Conservation (phyloP, 2,113 vertebrate species). For the Nesospiza acunhae region DNA sequence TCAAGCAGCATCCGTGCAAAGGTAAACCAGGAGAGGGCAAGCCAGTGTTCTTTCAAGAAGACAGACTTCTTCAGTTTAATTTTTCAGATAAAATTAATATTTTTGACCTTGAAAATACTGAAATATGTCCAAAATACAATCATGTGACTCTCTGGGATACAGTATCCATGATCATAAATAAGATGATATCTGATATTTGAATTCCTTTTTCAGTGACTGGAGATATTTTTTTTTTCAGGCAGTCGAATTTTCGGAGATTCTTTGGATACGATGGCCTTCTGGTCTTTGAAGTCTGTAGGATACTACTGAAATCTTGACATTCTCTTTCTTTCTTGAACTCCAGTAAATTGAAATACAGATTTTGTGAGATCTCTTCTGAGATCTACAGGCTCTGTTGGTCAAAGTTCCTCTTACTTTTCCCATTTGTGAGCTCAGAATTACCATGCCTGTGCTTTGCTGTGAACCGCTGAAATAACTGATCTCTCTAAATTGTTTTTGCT, state of each 20-base stretch:
- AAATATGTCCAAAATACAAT: neutral
- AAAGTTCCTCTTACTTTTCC: conserved; percentile 16
- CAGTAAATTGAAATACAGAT: neutral
- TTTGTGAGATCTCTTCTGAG: neutral
- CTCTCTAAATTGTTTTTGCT: neutral
- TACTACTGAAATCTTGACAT: neutral
- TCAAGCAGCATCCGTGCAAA: neutral
- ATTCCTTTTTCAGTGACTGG: neutral
- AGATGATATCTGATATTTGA: neutral
- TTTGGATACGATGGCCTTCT: neutral
- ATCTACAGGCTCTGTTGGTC: conserved; percentile 10
- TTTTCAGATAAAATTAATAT: neutral
- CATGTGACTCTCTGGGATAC: neutral
- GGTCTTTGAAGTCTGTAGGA: neutral
- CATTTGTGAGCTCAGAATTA: neutral
- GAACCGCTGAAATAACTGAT: neutral
- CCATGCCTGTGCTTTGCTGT: neutral
- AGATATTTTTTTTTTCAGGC: neutral
- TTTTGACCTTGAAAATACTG: neutral
- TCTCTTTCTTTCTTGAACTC: neutral
- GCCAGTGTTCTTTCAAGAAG: neutral
- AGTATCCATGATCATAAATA: neutral
- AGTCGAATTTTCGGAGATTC: neutral
- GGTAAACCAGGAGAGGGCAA: neutral
- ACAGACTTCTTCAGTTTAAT: neutral